These are phyloP conservation scores for Drosophila repletoides DNA, from an alignment of 1,140 invertebrate genomes.

Conservation along the genomic window DNA sequence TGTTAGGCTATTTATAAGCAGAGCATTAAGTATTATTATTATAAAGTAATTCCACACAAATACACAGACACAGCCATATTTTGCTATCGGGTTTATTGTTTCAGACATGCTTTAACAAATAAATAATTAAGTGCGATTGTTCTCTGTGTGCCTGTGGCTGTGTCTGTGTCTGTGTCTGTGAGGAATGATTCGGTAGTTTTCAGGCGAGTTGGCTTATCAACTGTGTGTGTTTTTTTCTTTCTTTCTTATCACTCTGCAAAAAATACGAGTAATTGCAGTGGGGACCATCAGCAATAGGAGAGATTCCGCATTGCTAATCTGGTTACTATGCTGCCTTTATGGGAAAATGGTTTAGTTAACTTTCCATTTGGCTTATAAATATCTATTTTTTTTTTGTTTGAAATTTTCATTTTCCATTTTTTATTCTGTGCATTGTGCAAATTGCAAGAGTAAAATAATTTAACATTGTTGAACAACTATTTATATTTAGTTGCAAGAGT, in stretches of 20 bases:
- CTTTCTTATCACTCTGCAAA: conserved; percentile 2
- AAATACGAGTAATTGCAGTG: background rate
- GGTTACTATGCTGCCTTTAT: background rate
- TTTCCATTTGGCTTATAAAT: too few relatives aligned
- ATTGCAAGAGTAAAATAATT: background rate
- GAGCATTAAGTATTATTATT: conserved; percentile 7
- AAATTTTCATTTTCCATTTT: too few relatives aligned
- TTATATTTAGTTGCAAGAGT: background rate
- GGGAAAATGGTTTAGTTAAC: background rate
- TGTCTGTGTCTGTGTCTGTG: too few relatives aligned
- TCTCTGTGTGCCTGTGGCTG: background rate
- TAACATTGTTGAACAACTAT: background rate
- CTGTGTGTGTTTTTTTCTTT: too few relatives aligned
- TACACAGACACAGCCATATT: background rate
- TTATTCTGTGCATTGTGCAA: background rate
- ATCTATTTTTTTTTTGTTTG: too few relatives aligned
- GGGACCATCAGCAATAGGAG: background rate
- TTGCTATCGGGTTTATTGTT: conserved; percentile 17
- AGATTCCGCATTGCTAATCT: conserved; percentile 19
- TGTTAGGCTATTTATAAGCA: conserved; percentile 19
- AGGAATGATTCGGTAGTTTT: background rate
- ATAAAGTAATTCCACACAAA: conserved; percentile 6
- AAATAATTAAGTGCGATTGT: background rate
- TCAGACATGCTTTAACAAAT: too few relatives aligned
- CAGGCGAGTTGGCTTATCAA: conserved; percentile 19